Percentiles rank a stretch among this genome's conserved stretches.
Conservation (phyloP, 2,797 vertebrate genomes). For the Alfaro cultratus region DNA sequence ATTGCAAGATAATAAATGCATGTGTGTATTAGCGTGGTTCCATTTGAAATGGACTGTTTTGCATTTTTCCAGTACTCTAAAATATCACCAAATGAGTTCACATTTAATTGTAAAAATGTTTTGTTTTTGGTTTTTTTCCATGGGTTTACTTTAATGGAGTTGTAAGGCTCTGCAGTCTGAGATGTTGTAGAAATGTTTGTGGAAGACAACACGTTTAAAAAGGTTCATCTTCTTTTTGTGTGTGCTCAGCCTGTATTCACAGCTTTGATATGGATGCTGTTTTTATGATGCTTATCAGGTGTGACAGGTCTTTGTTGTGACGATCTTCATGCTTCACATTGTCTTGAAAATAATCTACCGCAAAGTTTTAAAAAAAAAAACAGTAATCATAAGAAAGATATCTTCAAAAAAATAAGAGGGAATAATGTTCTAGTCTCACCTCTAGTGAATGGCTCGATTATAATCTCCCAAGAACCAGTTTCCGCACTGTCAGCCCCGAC, state of each 20-base stretch:
- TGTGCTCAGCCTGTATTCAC: constrained; percentile 44
- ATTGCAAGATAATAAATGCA: constrained; percentile 42
- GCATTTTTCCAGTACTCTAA: constrained; percentile 15
- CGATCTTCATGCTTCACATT: constrained; percentile 73
- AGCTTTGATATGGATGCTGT: constrained; percentile 48
- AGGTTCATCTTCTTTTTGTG: constrained; percentile 38
- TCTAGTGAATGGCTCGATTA: constrained; percentile 68
- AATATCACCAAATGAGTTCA: constrained; percentile 20
- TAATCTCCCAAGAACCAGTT: constrained; percentile 75
- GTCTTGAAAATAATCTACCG: constrained; percentile 67
- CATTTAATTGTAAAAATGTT: constrained; percentile 30
- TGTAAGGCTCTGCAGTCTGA: constrained; percentile 11
- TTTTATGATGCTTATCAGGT: constrained; percentile 74
- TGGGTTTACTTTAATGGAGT: constrained; percentile 1
- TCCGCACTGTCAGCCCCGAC: constrained; percentile 62
- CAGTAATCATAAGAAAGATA: constrained; percentile 45
- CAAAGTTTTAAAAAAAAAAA: constrained; percentile 30
- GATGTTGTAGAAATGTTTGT: constrained; percentile 27
- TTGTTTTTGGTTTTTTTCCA: constrained; percentile 21
- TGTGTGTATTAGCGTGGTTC: constrained; percentile 18
- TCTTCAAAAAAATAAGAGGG: constrained; percentile 37
- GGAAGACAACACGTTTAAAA: constrained; percentile 31
- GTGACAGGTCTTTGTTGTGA: constrained; percentile 66
- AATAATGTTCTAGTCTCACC: constrained; percentile 47
- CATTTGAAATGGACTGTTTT: constrained; percentile 37